Conservation (phyloP, 2,888 invertebrate species). For the Euzophera pinguis region DNA sequence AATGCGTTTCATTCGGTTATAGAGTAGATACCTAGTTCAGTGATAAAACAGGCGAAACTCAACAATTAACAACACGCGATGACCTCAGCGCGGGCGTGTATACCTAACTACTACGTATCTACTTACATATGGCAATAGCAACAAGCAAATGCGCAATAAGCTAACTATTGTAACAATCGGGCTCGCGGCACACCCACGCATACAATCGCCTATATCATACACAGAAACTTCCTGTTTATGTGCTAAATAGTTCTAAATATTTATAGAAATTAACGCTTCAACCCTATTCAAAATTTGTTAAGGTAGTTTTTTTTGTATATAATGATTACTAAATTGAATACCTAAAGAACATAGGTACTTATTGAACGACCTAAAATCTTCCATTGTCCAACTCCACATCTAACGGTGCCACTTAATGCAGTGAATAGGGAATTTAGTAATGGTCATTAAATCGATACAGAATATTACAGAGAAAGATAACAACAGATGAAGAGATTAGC, state of each 20-base stretch:
- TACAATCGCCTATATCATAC: constrained; percentile 54
- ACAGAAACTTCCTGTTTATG: constrained; percentile 63
- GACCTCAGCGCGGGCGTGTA: constrained; percentile 45
- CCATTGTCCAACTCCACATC: background rate
- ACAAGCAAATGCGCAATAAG: constrained; percentile 60
- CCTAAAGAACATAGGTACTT: too few species aligned
- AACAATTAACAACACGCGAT: constrained; percentile 46
- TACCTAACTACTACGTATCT: constrained; percentile 6
- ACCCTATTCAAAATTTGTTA: constrained; percentile 4
- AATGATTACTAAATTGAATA: constrained; percentile 10
- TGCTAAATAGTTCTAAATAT: constrained; percentile 34
- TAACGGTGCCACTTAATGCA: constrained; percentile 1
- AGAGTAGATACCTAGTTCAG: constrained; percentile 10
- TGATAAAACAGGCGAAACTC: constrained; percentile 42
- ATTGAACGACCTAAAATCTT: background rate
- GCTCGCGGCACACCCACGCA: constrained; percentile 54
- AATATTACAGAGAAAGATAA: background rate
- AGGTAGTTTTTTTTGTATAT: constrained; percentile 27
- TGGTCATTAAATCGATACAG: background rate
- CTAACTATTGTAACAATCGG: constrained; percentile 50
- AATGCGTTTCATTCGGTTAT: constrained; percentile 11
- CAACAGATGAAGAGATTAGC: constrained; percentile 13
- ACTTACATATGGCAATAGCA: constrained; percentile 28
- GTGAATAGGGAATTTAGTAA: constrained; percentile 18
- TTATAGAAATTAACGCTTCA: constrained; percentile 28